These are phyloP conservation scores for Ptilorrhoa leucosticta DNA, from an alignment of 2,113 vertebrate genomes.

Conservation along the genomic window DNA sequence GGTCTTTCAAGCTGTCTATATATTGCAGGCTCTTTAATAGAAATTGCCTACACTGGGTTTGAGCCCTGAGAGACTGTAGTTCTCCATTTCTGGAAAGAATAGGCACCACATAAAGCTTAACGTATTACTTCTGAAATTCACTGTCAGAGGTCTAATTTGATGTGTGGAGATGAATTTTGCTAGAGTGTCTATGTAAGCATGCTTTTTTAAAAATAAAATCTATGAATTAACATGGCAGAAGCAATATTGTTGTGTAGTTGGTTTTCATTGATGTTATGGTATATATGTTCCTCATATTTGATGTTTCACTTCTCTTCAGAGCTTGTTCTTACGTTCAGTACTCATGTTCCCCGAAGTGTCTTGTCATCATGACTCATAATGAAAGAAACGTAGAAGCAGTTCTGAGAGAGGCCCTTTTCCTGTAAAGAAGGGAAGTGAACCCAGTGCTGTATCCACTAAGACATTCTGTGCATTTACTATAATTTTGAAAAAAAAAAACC, in stretches of 20 bases:
- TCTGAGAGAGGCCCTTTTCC: neutral
- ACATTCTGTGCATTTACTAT: neutral
- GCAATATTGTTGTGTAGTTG: neutral
- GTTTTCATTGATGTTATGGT: neutral
- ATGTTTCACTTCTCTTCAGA: neutral
- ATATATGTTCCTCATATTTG: neutral
- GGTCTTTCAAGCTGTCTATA: neutral
- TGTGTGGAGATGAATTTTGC: neutral
- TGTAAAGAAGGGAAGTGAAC: neutral
- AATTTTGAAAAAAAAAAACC: neutral
- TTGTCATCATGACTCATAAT: neutral
- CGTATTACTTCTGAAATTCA: neutral
- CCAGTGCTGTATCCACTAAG: neutral
- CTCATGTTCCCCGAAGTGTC: neutral
- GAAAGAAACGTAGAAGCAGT: constrained; percentile 16
- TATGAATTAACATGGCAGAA: neutral
- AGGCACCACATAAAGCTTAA: neutral
- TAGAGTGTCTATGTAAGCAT: neutral
- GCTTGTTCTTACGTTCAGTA: neutral
- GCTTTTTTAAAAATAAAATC: neutral
- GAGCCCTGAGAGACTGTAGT: neutral
- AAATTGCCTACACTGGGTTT: neutral
- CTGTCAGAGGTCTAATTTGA: neutral
- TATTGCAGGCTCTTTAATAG: neutral
- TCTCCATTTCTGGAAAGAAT: neutral